Evolutionary conservation across 2,113 vertebrate genomes (phyloP).

Genomic region (Potamarius usumacintae): DNA sequence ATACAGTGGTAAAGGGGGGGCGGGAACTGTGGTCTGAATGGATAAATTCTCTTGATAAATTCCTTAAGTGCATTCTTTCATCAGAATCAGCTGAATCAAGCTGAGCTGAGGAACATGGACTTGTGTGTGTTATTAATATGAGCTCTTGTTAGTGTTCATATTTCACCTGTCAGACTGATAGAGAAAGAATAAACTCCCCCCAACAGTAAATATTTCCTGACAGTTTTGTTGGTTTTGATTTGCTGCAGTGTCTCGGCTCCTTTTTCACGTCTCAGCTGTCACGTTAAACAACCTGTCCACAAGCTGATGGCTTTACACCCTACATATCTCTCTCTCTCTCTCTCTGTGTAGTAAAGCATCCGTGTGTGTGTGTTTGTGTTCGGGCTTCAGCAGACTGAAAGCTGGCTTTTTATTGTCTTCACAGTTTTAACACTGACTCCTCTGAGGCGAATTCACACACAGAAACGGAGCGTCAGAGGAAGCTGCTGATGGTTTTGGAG

Average conservation of each 20-base stretch:
- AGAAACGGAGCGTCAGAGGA: slow-evolving; percentile 15
- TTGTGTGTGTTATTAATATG: background rate
- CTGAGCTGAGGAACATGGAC: background rate
- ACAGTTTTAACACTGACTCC: slow-evolving; percentile 6
- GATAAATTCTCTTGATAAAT: background rate
- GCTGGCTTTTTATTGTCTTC: background rate
- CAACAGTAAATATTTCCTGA: slow-evolving; percentile 48
- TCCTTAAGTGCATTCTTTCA: background rate
- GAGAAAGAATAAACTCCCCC: background rate
- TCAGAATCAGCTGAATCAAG: background rate
- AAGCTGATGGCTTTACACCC: slow-evolving; percentile 52
- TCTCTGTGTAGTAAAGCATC: background rate
- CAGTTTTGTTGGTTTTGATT: slow-evolving; percentile 44
- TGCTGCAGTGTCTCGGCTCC: slow-evolving; percentile 48
- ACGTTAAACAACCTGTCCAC: slow-evolving; percentile 58
- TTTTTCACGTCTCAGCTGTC: slow-evolving; percentile 37
- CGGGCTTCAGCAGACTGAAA: background rate
- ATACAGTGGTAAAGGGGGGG: background rate
- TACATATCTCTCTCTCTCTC: slow-evolving; percentile 18
- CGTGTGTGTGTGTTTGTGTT: background rate
- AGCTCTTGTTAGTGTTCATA: background rate
- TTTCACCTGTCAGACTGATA: background rate
- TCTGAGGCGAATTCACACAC: slow-evolving; percentile 21
- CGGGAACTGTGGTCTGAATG: background rate
- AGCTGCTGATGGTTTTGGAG: slow-evolving; percentile 41